These are phyloP conservation scores for Acrocephalus kingi DNA, from an alignment of 2,113 vertebrate species.

Conservation along the genomic window DNA sequence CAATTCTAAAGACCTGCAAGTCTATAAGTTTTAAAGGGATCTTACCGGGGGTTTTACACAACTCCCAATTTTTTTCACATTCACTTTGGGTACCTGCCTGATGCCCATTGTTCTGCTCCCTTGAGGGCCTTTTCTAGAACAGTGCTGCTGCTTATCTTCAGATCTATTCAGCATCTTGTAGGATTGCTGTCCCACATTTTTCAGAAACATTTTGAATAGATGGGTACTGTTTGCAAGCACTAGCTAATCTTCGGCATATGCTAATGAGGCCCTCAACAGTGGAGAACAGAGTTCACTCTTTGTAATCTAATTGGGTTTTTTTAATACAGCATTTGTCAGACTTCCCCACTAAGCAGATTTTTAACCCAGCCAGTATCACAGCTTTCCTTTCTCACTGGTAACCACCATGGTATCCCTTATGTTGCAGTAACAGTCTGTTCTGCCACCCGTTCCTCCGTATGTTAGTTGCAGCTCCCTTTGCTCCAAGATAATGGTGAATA, in stretches of 20 bases:
- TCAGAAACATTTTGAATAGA: background rate
- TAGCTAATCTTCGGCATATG: background rate
- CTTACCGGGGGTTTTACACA: background rate
- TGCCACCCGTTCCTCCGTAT: constrained; percentile 9
- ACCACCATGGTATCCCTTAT: background rate
- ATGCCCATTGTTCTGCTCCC: background rate
- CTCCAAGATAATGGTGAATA: background rate
- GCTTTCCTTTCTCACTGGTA: background rate
- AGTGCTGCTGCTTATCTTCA: background rate
- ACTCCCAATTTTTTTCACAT: background rate
- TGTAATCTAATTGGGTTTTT: background rate
- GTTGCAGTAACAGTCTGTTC: constrained; percentile 17
- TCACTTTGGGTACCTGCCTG: background rate
- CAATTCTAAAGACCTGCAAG: background rate
- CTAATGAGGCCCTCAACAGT: background rate
- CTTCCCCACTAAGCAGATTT: background rate
- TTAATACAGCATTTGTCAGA: background rate
- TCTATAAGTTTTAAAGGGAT: background rate
- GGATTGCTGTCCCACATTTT: background rate
- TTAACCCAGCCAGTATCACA: background rate
- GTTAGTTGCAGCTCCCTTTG: background rate
- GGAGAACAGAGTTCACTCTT: background rate
- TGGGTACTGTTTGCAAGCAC: background rate
- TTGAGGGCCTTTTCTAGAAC: background rate
- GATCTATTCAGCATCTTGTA: background rate